These are phyloP conservation scores for Biston stratarius DNA, from an alignment of 2,888 invertebrate species.

Conservation along the genomic window DNA sequence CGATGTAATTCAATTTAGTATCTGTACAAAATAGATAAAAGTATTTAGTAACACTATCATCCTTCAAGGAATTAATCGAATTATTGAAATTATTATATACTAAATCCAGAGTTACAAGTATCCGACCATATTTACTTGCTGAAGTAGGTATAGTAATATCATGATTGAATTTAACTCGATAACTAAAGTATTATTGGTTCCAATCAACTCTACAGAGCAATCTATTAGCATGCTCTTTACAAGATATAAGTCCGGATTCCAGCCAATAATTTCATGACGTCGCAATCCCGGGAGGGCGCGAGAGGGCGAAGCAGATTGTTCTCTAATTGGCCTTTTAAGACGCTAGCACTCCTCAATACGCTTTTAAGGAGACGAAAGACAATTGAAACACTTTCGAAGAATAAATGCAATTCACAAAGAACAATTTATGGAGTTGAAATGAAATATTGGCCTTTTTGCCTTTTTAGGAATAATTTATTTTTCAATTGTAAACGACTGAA, in stretches of 20 bases:
- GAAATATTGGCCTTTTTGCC: slow-evolving; percentile 2
- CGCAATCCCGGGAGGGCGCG: slow-evolving; percentile 42
- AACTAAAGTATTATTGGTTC: neutral
- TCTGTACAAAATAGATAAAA: too few relatives aligned
- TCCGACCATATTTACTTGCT: too few relatives aligned
- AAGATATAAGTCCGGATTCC: slow-evolving; percentile 55
- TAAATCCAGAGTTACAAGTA: too few relatives aligned
- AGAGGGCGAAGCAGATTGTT: slow-evolving; percentile 74
- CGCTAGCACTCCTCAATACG: slow-evolving; percentile 63
- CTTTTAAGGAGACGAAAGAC: slow-evolving; percentile 67
- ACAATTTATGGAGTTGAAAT: slow-evolving; percentile 20
- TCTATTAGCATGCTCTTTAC: slow-evolving; percentile 9
- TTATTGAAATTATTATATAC: too few relatives aligned
- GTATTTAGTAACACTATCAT: too few relatives aligned
- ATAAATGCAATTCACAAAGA: slow-evolving; percentile 7
- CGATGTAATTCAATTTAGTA: too few relatives aligned
- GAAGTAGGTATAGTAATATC: too few relatives aligned
- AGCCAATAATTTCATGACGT: slow-evolving; percentile 74
- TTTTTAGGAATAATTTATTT: neutral
- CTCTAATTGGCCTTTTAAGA: slow-evolving; percentile 83
- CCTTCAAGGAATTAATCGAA: too few relatives aligned
- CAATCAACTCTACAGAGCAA: slow-evolving; percentile 15
- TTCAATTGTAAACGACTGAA: too few relatives aligned
- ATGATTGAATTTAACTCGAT: neutral
- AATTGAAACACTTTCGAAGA: slow-evolving; percentile 42